A percentile compares a stretch with the other conserved stretches of the same genome.
phyloP scores from a whole-genome alignment of 2,113 vertebrate species.

The Thamnaconus septentrionalis region DNA sequence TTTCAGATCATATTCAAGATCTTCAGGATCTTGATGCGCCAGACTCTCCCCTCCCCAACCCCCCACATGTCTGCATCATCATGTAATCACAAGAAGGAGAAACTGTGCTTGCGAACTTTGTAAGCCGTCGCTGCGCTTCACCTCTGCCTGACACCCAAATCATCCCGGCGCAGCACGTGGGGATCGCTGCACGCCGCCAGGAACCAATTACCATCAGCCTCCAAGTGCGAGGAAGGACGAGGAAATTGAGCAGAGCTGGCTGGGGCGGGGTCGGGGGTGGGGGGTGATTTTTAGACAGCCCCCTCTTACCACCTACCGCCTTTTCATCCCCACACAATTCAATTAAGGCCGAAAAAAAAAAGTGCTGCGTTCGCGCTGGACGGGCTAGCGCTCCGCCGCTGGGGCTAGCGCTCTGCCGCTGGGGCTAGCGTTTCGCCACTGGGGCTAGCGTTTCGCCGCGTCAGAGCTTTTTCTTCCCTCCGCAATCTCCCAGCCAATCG shows the following conservation, averaged over 20 bases:
- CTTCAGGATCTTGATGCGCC: no score
- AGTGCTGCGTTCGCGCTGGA: constrained; percentile 65
- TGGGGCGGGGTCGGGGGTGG: constrained; percentile 6
- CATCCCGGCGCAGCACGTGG: no score
- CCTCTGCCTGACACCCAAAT: no score
- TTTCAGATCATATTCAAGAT: no score
- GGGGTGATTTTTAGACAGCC: constrained; percentile 26
- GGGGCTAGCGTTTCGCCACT: constrained; percentile 61
- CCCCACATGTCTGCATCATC: no score
- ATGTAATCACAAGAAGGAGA: no score
- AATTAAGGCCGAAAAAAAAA: constrained; percentile 57
- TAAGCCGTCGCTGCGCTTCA: no score
- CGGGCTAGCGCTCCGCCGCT: constrained; percentile 51
- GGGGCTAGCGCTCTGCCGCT: constrained; percentile 13
- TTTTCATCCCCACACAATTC: constrained; percentile 48
- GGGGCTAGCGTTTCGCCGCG: constrained; percentile 35
- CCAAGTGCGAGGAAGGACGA: constrained; percentile 27
- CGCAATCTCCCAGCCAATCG: constrained; percentile 19
- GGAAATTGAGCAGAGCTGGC: constrained; percentile 30
- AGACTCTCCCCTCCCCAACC: no score
- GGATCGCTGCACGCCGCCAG: not conserved
- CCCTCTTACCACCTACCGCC: constrained; percentile 6
- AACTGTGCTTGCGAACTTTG: no score
- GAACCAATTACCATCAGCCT: constrained; percentile 23
- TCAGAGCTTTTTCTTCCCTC: constrained; percentile 61